Evolutionary conservation across 2,797 vertebrate species (phyloP), one percentile per base, ranked within the genome.

Genomic region (Discoglossus pictus): DNA sequence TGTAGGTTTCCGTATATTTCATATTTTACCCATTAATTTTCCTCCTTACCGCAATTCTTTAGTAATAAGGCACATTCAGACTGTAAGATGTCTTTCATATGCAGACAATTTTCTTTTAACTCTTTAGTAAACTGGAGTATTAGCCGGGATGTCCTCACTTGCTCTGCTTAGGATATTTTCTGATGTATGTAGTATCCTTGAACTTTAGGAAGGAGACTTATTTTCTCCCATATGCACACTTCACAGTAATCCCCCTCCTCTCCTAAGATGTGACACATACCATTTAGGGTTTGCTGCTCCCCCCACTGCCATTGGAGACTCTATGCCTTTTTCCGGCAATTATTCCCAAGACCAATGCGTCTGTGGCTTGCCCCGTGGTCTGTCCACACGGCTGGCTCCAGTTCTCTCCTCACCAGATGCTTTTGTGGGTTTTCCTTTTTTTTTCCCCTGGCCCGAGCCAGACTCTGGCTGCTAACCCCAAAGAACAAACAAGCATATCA

Each of bases 371-470:
- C 68, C n/a, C 61, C 52, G 53, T 71, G 53, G 60, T 64, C 64
- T 64, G 61, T 71, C 68, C 68, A 64, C 61, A 58, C 60, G 35
- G 25, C 55, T 54, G 61, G 61, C 68, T 71, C 38, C 52, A 12
- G 16, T 52, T 63, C 47, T 23, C 60, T 64, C 44, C 53, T 58
- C 60, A 43, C 60, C 68, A 64, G 76, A 50, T 69, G 73, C 55
- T 60, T 81, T 81, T 75, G 70, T 75, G 76, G 78, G 74, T 77
- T 74, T 74, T 51, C 8, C 46, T 72, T 74, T 42, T 74, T 78
- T 77, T 79, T 79, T 79, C 78, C 74, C 78, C 80, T 60, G 80
- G 80, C 55, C 76, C 73, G 35, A 66, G 75, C 81, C 80, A 79
- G 65, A 73, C 70, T 73, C 0, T 5, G 76, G 71, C 76, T 80